phyloP scores from a whole-genome alignment of 2,888 invertebrate species.

The Melikaiella ostensackeni region DNA sequence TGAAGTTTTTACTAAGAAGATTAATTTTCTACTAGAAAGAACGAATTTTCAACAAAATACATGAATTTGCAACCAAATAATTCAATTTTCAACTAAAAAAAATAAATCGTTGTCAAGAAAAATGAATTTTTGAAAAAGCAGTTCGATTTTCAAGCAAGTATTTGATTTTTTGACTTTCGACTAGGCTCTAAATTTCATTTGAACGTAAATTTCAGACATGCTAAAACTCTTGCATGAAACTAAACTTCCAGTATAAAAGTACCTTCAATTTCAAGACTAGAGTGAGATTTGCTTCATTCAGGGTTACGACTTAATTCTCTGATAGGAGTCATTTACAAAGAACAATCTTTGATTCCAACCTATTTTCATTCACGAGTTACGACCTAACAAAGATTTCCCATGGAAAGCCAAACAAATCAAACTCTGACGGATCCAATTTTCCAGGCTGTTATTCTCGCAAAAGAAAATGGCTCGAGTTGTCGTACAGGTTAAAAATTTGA shows the following conservation, averaged over 20 bases:
- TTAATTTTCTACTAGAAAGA: too few relatives aligned
- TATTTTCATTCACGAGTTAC: neutral
- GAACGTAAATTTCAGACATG: too few relatives aligned
- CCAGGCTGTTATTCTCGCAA: neutral
- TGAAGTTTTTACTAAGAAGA: too few relatives aligned
- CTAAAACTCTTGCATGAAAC: neutral
- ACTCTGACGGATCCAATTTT: neutral
- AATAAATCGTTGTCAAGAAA: too few relatives aligned
- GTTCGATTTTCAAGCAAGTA: too few relatives aligned
- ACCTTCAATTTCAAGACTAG: neutral
- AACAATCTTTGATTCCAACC: constrained; percentile 2
- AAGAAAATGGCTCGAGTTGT: neutral
- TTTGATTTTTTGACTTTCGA: too few relatives aligned
- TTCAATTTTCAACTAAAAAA: too few relatives aligned
- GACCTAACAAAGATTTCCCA: neutral
- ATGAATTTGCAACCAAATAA: too few relatives aligned
- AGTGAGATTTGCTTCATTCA: neutral
- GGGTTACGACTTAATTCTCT: neutral
- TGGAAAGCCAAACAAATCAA: constrained; percentile 1
- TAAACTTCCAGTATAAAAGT: neutral
- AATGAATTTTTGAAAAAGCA: too few relatives aligned
- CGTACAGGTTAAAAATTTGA: neutral
- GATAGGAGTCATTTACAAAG: neutral
- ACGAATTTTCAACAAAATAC: too few relatives aligned
- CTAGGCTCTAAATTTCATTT: too few relatives aligned